phyloP scores from a whole-genome alignment of 2,888 invertebrate species.

The Diadegma fenestrale region DNA sequence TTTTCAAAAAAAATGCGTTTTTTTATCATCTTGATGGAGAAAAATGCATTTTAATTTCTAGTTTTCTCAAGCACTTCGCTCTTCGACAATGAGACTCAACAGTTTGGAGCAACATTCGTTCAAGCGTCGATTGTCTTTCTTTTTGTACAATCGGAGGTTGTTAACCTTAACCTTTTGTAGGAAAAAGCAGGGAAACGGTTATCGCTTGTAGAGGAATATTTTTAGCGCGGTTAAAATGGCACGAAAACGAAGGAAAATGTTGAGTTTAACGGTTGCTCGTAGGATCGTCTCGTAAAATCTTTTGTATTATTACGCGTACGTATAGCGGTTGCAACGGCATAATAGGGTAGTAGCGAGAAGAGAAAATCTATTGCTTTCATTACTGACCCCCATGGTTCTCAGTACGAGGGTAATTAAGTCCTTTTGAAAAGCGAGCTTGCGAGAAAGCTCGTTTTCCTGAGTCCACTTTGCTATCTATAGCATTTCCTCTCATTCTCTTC shows the following conservation, averaged over 20 bases:
- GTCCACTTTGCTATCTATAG: not conserved
- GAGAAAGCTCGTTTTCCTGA: constrained; percentile 28
- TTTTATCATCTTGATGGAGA: not conserved
- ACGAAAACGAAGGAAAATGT: constrained; percentile 16
- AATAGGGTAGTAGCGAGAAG: constrained; percentile 25
- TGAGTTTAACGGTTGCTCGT: constrained; percentile 15
- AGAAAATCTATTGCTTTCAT: constrained; percentile 64
- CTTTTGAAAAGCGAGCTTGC: constrained; percentile 46
- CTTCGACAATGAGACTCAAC: not conserved
- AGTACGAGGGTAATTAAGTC: constrained; percentile 46
- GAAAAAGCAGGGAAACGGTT: not conserved
- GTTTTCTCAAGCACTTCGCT: not conserved
- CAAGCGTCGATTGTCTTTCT: constrained; percentile 2
- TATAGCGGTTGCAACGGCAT: constrained; percentile 27
- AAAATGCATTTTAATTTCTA: not conserved
- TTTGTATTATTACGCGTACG: constrained; percentile 27
- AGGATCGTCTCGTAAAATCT: constrained; percentile 31
- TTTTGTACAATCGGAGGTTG: not conserved
- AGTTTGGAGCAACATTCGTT: constrained; percentile 57
- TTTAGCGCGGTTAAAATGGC: constrained; percentile 11
- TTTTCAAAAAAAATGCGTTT: no score
- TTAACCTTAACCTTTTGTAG: constrained; percentile 16
- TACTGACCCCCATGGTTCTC: constrained; percentile 40
- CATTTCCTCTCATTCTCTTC: constrained; percentile 27
- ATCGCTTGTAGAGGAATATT: constrained; percentile 28